Evolutionary conservation across 2,888 invertebrate species (phyloP).

Genomic region (Erannis defoliaria): DNA sequence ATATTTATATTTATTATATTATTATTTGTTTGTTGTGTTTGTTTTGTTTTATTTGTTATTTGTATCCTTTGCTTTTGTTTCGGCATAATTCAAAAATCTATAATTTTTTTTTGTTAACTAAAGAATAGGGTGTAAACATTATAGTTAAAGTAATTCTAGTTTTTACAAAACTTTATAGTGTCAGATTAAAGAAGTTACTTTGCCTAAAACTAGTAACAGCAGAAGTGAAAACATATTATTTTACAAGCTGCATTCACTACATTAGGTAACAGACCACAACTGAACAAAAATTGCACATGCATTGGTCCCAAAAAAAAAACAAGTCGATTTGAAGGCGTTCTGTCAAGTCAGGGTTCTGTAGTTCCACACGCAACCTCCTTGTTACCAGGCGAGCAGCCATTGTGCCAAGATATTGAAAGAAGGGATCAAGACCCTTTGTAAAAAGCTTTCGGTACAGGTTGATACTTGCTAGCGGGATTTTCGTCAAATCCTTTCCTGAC

Average conservation of each 20-base stretch:
- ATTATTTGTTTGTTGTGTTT: neutral
- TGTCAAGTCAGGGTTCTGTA: constrained; percentile 30
- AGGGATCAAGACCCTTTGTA: constrained; percentile 50
- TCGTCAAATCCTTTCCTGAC: constrained; percentile 33
- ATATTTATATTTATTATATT: no score
- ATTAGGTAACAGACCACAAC: neutral
- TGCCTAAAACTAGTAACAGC: neutral
- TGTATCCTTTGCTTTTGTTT: no score
- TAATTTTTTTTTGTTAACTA: no score
- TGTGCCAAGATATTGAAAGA: constrained; percentile 53
- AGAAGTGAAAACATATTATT: neutral
- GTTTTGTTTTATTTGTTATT: neutral
- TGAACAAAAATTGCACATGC: constrained; percentile 28
- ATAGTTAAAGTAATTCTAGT: neutral
- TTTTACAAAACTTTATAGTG: no score
- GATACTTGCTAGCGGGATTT: constrained; percentile 46
- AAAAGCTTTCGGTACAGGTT: constrained; percentile 55
- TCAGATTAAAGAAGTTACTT: no score
- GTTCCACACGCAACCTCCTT: constrained; percentile 43
- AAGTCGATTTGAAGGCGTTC: constrained; percentile 43
- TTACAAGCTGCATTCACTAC: neutral
- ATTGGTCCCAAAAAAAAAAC: constrained; percentile 38
- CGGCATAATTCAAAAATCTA: no score
- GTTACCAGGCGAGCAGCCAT: constrained; percentile 48
- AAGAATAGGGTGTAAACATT: no score